Conservation (phyloP, 2,888 invertebrate genomes). For the Linnaemya vulpina region DNA sequence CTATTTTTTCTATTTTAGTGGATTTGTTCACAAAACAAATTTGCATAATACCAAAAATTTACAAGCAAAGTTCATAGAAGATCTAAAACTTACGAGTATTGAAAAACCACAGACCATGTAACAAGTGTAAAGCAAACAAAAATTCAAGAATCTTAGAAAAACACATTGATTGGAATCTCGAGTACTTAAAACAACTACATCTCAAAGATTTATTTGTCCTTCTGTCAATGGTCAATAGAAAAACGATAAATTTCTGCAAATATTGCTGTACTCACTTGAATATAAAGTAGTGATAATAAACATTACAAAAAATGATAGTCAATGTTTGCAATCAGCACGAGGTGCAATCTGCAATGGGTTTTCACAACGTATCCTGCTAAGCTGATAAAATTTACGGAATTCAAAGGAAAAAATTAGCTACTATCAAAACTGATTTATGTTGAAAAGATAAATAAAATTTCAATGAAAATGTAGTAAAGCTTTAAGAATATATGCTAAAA, state of each 20-base stretch:
- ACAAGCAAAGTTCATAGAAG: constrained; percentile 51
- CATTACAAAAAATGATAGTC: constrained; percentile 56
- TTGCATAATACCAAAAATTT: constrained; percentile 60
- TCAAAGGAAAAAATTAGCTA: too few species aligned
- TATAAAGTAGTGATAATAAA: constrained; percentile 63
- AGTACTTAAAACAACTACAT: constrained; percentile 51
- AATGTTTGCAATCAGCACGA: constrained; percentile 15
- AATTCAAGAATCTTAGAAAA: constrained; percentile 30
- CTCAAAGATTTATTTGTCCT: constrained; percentile 80
- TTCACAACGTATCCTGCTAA: background rate
- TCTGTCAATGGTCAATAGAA: constrained; percentile 82
- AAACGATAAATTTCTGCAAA: constrained; percentile 74
- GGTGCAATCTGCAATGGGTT: constrained; percentile 24
- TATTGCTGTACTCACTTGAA: constrained; percentile 37
- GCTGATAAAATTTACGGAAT: too few species aligned
- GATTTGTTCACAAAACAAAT: constrained; percentile 30
- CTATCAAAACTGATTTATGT: too few species aligned
- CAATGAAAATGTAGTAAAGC: too few species aligned
- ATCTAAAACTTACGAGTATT: constrained; percentile 62
- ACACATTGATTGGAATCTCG: constrained; percentile 68
- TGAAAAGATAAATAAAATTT: too few species aligned
- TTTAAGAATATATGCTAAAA: too few species aligned
- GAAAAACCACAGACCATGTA: constrained; percentile 32
- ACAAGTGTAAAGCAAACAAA: constrained; percentile 54
- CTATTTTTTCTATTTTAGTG: constrained; percentile 4